phyloP scores from a whole-genome alignment of 2,113 vertebrate genomes.

The Takifugu flavidus region DNA sequence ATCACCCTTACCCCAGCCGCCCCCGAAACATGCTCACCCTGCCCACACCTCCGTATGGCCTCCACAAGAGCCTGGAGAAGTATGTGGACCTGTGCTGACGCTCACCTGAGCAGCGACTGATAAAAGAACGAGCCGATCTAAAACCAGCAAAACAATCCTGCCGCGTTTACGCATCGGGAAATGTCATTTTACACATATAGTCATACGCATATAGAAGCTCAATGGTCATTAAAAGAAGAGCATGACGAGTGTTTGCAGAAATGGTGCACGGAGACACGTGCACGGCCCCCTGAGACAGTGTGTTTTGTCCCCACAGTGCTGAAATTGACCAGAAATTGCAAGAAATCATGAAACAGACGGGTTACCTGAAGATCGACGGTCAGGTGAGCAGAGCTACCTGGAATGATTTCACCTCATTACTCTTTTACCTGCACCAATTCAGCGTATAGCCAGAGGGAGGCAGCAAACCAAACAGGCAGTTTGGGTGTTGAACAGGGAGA shows the following conservation, averaged over 20 bases:
- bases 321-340: constrained; percentile 95
- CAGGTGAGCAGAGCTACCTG: constrained; percentile 75
- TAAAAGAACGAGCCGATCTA: not conserved
- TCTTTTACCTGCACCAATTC: too few relatives aligned
- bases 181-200: not conserved
- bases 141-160: not conserved
- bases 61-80: constrained; percentile 89
- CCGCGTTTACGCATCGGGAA: not conserved
- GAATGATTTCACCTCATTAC: too few relatives aligned
- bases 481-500: too few relatives aligned
- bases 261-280: constrained; percentile 1
- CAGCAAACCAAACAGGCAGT: too few relatives aligned
- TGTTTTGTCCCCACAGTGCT: constrained; percentile 71
- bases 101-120: not conserved
- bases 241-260: constrained; percentile 1
- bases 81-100: constrained; percentile 48
- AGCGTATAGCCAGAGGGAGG: too few relatives aligned
- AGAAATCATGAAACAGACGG: constrained; percentile 95
- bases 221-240: too few relatives aligned
- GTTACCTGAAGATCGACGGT: constrained; percentile 89
- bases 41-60: constrained; percentile 77
- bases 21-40: constrained; percentile 85
- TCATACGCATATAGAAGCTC: too few relatives aligned
- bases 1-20: constrained; percentile 78
- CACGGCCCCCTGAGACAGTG: not conserved